Percentiles rank a stretch among this genome's conserved stretches.
phyloP scores from a whole-genome alignment of 37 sponge, comb jelly and placozoan species.

The Haliclona indistincta region DNA sequence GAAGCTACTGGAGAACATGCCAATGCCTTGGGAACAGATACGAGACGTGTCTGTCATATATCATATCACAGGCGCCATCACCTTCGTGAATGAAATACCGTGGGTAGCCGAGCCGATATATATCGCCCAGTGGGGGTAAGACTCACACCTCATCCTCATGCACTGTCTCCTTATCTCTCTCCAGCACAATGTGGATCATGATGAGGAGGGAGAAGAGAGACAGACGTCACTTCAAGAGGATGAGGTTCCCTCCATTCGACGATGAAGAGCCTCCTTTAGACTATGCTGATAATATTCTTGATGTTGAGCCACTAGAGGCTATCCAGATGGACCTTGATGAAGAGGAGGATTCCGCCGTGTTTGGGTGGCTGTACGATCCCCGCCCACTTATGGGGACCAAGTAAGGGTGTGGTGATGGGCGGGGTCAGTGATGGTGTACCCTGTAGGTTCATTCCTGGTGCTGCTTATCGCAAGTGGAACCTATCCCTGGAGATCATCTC shows the following conservation, averaged over 20 bases:
- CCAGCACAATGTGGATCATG: conserved; percentile 99
- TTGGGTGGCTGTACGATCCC: conserved; percentile 98
- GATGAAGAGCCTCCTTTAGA: conserved; percentile 99
- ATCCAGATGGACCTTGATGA: conserved; percentile 98
- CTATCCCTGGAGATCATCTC: conserved; percentile 91
- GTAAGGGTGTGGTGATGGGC: conserved; percentile 34
- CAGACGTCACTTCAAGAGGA: conserved; percentile 98
- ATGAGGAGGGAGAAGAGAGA: conserved; percentile 99
- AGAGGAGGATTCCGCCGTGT: conserved; percentile 90
- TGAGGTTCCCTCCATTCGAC: conserved; percentile 99
- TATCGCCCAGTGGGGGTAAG: conserved; percentile 99
- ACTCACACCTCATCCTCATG: conserved; percentile 3
- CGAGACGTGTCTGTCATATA: conserved; percentile 93
- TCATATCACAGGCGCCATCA: conserved; percentile 99
- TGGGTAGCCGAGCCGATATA: conserved; percentile 98
- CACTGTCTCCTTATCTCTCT: not conserved
- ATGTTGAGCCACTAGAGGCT: conserved; percentile 99
- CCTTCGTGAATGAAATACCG: conserved; percentile 99
- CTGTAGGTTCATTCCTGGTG: conserved; percentile 84
- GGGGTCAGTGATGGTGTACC: not conserved
- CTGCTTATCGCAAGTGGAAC: conserved; percentile 92
- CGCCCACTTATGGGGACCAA: conserved; percentile 85
- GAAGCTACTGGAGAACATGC: conserved; percentile 99
- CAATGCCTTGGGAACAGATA: conserved; percentile 99
- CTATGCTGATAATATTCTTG: conserved; percentile 97